Evolutionary conservation across 2,797 vertebrate genomes (phyloP), one percentile per base, ranked within the genome.

Genomic region (Gobio occitaniae): DNA sequence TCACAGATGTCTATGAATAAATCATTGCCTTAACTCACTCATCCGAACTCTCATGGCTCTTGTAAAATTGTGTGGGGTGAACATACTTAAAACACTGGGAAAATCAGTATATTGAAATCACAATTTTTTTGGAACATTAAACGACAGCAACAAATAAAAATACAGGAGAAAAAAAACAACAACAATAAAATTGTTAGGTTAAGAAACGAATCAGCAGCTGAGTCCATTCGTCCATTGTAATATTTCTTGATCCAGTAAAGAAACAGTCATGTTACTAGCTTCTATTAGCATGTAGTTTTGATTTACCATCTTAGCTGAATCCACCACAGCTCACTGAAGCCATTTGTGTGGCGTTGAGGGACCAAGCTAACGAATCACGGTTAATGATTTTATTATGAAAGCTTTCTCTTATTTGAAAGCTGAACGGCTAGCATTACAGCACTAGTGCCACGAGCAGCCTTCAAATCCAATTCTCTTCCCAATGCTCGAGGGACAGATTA

Each of bases 1-100:
- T 88, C 82, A 2, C 82, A 61, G 44, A 76, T 90, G 86, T 92
- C 83, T 90, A 54, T 82, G 75, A 93, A 88, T 90, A 91, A 89
- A 88, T 84, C 87, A 87, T 81, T 83, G 87, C 82, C 87, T 91
- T 89, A 86, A 90, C 88, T 83, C 86, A 87, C 78, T 88, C 83
- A 89, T 63, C 16, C 36, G 41, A 81, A 71, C 71, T 84, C 76
- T 80, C 59, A 79, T 52, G 38, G n/a, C 48, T 83, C n/a, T 75
- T 36, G 19, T 84, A 44, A 21, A 2, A 81, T 56, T 25, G 2
- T 66, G 48, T 47, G 17, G 4, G 11, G 66, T 29, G 13, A 29
- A 61, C 36, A n/a, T 65, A 65, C 13, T 63, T 48, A 50, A 70
- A 75, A 85, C 16, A 19, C 29, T 41, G 36, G 11, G 19, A 47